phyloP scores from a whole-genome alignment of 2,888 invertebrate genomes.

The Xanthia icteritia region DNA sequence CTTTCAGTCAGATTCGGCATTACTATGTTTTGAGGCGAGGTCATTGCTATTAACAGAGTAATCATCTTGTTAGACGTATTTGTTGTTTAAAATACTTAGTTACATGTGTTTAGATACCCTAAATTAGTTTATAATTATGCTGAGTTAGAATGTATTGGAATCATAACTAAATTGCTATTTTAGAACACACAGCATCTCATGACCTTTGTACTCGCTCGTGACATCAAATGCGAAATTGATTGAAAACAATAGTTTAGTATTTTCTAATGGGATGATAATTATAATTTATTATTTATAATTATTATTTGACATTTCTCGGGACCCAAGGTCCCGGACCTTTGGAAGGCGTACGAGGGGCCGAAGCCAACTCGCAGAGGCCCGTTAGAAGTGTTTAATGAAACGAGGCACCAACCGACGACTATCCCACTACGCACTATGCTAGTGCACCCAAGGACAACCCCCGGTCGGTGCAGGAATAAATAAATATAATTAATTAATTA shows the following conservation, averaged over 20 bases:
- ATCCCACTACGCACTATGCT: no score
- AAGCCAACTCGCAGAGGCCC: no score
- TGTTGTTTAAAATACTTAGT: slow-evolving; percentile 27
- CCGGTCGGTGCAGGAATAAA: no score
- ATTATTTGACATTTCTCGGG: no score
- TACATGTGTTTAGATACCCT: neutral
- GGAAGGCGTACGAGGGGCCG: no score
- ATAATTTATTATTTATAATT: no score
- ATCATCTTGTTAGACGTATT: slow-evolving; percentile 42
- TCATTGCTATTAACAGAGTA: slow-evolving; percentile 36
- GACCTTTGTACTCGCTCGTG: neutral
- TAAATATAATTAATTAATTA: no score
- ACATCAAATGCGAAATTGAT: neutral
- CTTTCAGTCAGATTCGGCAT: slow-evolving; percentile 55
- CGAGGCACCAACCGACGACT: no score
- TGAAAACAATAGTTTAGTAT: neutral
- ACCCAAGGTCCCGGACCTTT: no score
- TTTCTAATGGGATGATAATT: no score
- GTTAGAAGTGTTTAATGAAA: no score
- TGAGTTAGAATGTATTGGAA: neutral
- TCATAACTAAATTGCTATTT: neutral
- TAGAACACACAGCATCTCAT: neutral
- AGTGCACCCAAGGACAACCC: no score
- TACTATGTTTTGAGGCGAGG: slow-evolving; percentile 54
- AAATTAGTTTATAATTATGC: slow-evolving; percentile 10